A percentile compares a stretch with the other conserved stretches of the same genome.
Conservation (phyloP, 2,797 vertebrate genomes). For the Harpagifer antarcticus region DNA sequence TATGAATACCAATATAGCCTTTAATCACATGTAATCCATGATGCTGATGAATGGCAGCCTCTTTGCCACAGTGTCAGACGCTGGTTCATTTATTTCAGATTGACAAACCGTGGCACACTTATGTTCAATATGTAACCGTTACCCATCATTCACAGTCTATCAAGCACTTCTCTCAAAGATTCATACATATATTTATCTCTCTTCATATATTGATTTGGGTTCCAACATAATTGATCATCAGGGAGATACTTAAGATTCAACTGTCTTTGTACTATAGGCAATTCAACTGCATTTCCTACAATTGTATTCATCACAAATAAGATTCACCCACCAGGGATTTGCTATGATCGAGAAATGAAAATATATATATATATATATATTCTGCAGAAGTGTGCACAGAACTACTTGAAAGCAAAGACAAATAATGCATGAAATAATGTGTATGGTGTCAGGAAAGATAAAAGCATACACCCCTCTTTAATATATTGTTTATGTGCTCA, state of each 20-base stretch:
- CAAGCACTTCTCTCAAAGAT: constrained; percentile 43
- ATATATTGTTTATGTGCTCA: constrained; percentile 1
- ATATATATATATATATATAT: constrained; percentile 40
- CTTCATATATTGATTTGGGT: constrained; percentile 63
- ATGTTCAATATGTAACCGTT: constrained; percentile 38
- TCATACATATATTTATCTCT: constrained; percentile 58
- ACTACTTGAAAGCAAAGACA: constrained; percentile 22
- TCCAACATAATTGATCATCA: constrained; percentile 68
- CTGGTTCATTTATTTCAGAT: constrained; percentile 26
- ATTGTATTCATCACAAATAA: constrained; percentile 60
- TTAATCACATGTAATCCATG: not conserved
- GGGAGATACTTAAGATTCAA: constrained; percentile 59
- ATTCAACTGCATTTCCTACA: constrained; percentile 28
- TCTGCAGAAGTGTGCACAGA: constrained; percentile 41
- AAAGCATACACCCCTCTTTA: constrained; percentile 6
- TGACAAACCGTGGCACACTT: constrained; percentile 3
- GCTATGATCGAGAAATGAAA: constrained; percentile 22
- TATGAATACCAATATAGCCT: constrained; percentile 33
- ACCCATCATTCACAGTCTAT: constrained; percentile 36
- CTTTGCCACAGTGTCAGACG: not conserved
- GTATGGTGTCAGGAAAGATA: not conserved
- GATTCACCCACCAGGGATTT: constrained; percentile 37
- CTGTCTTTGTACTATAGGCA: constrained; percentile 47
- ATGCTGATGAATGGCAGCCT: not conserved
- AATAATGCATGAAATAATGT: constrained; percentile 13